A percentile compares a stretch with the other conserved stretches of the same genome.
Conservation (phyloP, 2,888 invertebrate species). For the Eupithecia inturbata region DNA sequence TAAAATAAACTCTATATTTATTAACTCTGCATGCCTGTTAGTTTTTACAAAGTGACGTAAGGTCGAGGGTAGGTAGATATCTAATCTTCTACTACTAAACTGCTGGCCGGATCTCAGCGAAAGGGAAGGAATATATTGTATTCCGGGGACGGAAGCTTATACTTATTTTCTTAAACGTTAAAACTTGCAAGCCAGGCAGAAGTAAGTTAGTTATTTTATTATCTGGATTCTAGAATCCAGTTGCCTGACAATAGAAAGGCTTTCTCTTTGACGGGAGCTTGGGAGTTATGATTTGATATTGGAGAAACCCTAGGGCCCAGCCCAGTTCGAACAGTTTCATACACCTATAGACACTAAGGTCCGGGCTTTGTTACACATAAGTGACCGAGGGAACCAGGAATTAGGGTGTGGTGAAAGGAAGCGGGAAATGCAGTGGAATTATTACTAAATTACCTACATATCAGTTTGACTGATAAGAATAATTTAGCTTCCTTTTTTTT, state of each 20-base stretch:
- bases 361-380: neutral
- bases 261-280: neutral
- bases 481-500: too few relatives aligned
- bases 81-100: too few relatives aligned
- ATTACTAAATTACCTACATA: neutral
- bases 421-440: neutral
- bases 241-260: neutral
- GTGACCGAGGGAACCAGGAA: neutral
- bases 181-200: neutral
- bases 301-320: neutral
- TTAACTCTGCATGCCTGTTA: too few relatives aligned
- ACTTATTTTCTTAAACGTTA: neutral
- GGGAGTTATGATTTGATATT: neutral
- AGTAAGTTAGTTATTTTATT: neutral
- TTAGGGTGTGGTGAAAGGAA: neutral
- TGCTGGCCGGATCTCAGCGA: too few relatives aligned
- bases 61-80: too few relatives aligned
- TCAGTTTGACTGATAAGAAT: too few relatives aligned
- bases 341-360: neutral
- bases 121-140: too few relatives aligned
- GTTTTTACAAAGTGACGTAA: too few relatives aligned
- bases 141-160: too few relatives aligned
- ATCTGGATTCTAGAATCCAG: neutral
- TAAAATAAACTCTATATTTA: too few relatives aligned
- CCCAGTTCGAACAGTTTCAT: neutral